Conservation (phyloP, 2,888 invertebrate genomes). For the Lasioglossum morio region DNA sequence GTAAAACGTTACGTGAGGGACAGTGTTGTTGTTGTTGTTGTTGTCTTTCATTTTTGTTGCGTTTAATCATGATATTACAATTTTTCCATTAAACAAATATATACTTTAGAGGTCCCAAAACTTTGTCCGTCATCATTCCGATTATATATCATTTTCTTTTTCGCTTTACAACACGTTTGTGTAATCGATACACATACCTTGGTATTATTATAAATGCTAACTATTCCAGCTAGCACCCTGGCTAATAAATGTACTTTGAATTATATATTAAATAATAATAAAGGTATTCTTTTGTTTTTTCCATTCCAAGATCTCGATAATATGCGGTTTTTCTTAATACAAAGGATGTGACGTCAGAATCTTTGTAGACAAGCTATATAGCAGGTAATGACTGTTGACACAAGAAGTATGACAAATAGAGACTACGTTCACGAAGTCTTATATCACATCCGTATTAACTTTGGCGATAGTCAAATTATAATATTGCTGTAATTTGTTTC, state of each 20-base stretch:
- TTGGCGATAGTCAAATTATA: slow-evolving; percentile 65
- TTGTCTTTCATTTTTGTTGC: slow-evolving; percentile 68
- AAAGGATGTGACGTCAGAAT: slow-evolving; percentile 62
- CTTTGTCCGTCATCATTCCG: slow-evolving; percentile 67
- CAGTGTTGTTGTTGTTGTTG: slow-evolving; percentile 65
- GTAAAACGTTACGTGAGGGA: slow-evolving; percentile 54
- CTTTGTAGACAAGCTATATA: slow-evolving; percentile 47
- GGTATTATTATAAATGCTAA: slow-evolving; percentile 59
- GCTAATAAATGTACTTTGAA: slow-evolving; percentile 62
- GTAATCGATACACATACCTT: slow-evolving; percentile 54
- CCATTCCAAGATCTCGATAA: slow-evolving; percentile 58
- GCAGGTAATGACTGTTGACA: slow-evolving; percentile 45
- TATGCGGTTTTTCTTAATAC: slow-evolving; percentile 43
- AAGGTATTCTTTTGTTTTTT: slow-evolving; percentile 31
- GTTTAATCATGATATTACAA: slow-evolving; percentile 68
- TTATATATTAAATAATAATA: slow-evolving; percentile 58
- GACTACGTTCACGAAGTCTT: slow-evolving; percentile 59
- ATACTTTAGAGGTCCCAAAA: slow-evolving; percentile 74
- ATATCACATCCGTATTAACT: slow-evolving; percentile 73
- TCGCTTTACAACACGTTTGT: slow-evolving; percentile 49
- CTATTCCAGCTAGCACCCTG: slow-evolving; percentile 65
- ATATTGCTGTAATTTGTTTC: slow-evolving; percentile 47
- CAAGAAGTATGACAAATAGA: slow-evolving; percentile 61
- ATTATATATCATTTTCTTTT: slow-evolving; percentile 59
- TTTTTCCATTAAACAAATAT: slow-evolving; percentile 72